These are phyloP conservation scores for Dendrolimus pini DNA, from an alignment of 2,888 invertebrate genomes.

Conservation along the genomic window DNA sequence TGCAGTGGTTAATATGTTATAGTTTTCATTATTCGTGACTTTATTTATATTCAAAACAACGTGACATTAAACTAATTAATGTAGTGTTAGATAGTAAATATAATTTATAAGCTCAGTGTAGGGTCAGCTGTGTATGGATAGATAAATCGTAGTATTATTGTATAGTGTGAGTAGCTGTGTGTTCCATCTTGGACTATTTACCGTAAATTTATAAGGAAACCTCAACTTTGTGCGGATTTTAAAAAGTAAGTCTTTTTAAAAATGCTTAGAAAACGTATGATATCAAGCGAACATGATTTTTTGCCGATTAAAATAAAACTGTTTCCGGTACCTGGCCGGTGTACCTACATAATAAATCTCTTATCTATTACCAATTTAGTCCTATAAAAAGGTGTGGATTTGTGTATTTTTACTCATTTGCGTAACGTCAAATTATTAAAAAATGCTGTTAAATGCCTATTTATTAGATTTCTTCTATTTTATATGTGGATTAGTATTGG, in stretches of 20 bases:
- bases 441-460: too few species aligned
- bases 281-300: too few species aligned
- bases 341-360: too few species aligned
- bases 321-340: too few species aligned
- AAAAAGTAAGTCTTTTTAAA: not conserved
- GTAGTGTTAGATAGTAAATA: not conserved
- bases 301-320: too few species aligned
- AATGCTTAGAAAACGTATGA: too few species aligned
- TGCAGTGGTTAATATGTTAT: not conserved
- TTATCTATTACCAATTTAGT: too few species aligned
- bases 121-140: not conserved
- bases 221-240: not conserved
- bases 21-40: not conserved
- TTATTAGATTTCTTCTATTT: too few species aligned
- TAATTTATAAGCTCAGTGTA: conserved; percentile 10
- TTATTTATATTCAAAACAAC: not conserved
- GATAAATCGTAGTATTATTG: not conserved
- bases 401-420: too few species aligned
- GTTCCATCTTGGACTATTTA: conserved; percentile 40
- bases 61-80: not conserved
- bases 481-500: too few species aligned
- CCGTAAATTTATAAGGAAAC: not conserved
- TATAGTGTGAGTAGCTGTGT: conserved; percentile 33
- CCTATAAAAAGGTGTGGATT: too few species aligned
- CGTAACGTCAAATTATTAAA: too few species aligned